Evolutionary conservation across 2,888 invertebrate species (phyloP), one percentile per base, ranked within the genome.

Genomic region (Dasysyrphus tricinctus): DNA sequence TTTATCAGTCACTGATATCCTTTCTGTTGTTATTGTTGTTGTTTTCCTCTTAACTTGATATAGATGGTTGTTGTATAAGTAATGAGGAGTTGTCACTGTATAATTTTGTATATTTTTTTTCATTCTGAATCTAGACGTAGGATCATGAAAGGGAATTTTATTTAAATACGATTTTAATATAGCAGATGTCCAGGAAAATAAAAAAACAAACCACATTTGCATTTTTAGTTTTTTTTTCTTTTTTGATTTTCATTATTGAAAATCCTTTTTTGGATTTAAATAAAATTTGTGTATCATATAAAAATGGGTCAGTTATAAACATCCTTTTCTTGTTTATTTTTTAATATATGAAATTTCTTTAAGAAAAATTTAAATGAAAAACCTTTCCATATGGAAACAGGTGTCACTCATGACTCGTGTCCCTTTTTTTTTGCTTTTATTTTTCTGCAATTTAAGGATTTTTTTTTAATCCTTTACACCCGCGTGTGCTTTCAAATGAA

Each of bases 51-150:
- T 24, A 61, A 42, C 61, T n/a, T 63, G 32, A 44, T 63, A 44
- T 29, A 44, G 44, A 44, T 47, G 61, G 4, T 65, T 47, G 8
- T 47, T 47, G 47, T 67, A 67, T 47, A 70, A 54, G 65, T 76
- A 80, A 84, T 84, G 57, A 76, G 75, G 65, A 76, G 57, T 65
- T 67, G 75, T 76, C 80, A 44, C 51, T 82, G 80, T 80, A 84
- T 84, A 84, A 84, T 76, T 84, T 84, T 80, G 51, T 76, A 24
- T 80, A 19, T 70, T 67, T 59, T 73, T 65, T 19, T 29, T 16
- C 7, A 42, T 61, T 8, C 61, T 61, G 24, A 14, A 42, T 61
- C 39, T n/a, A 59, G 39, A 39, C 61, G 24, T 39, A 61, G 61
- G 65, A 49, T 67, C 49, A 67, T 67, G 37, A 34, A 49, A 67